Conservation (phyloP, 2,888 invertebrate genomes). For the Anarsia innoxiella region DNA sequence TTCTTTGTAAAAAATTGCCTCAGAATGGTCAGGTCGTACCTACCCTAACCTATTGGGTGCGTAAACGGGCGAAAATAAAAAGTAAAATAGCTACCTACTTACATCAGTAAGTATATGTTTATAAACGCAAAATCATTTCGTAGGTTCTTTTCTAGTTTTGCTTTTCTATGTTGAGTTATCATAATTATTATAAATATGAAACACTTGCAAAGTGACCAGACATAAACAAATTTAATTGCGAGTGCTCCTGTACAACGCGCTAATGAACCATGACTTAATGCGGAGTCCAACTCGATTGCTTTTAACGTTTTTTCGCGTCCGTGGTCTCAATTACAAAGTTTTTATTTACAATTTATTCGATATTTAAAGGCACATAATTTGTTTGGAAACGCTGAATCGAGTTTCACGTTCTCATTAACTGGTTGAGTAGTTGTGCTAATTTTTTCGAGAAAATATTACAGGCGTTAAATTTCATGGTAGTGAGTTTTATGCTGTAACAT, state of each 20-base stretch:
- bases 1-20: slow-evolving; percentile 34
- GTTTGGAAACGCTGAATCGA: slow-evolving; percentile 51
- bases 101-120: too few species aligned
- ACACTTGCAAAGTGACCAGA: too few species aligned
- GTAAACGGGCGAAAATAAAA: too few species aligned
- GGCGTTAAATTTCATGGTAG: slow-evolving; percentile 57
- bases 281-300: slow-evolving; percentile 44
- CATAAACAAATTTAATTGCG: slow-evolving; percentile 57
- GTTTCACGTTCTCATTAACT: slow-evolving; percentile 70
- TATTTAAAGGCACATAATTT: slow-evolving; percentile 62
- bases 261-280: slow-evolving; percentile 58
- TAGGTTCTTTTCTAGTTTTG: too few species aligned
- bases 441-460: slow-evolving; percentile 61
- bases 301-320: slow-evolving; percentile 44
- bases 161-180: too few species aligned
- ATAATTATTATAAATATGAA: too few species aligned
- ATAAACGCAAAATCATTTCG: too few species aligned
- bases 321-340: slow-evolving; percentile 52
- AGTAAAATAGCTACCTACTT: too few species aligned
- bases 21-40: slow-evolving; percentile 31
- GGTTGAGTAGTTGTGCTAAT: slow-evolving; percentile 68
- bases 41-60: slow-evolving; percentile 19
- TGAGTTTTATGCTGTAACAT: slow-evolving; percentile 52
- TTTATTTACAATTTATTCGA: slow-evolving; percentile 49
- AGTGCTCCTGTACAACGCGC: slow-evolving; percentile 54